phyloP scores from a whole-genome alignment of 2,888 invertebrate genomes.

The Rhingia campestris region DNA sequence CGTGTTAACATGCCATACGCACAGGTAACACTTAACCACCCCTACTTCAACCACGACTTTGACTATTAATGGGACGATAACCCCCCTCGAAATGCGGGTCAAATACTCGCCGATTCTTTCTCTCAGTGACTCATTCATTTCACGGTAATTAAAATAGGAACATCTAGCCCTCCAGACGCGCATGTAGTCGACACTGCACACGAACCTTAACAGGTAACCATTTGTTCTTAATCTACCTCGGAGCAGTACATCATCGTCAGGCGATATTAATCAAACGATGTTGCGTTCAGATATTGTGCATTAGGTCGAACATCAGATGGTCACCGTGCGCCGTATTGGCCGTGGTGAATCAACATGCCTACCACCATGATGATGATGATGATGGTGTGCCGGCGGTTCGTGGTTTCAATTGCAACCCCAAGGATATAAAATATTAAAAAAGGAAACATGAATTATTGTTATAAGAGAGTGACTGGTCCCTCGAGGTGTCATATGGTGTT shows the following conservation, averaged over 20 bases:
- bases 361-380: slow-evolving; percentile 36
- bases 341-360: slow-evolving; percentile 69
- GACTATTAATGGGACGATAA: slow-evolving; percentile 30
- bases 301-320: slow-evolving; percentile 64
- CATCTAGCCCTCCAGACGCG: slow-evolving; percentile 31
- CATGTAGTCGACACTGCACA: slow-evolving; percentile 28
- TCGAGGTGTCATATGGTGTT: slow-evolving; percentile 62
- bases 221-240: slow-evolving; percentile 34
- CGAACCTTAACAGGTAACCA: slow-evolving; percentile 56
- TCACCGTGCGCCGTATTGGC: slow-evolving; percentile 24
- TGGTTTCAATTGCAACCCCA: slow-evolving; percentile 43
- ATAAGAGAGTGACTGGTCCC: slow-evolving; percentile 8
- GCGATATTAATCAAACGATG: slow-evolving; percentile 63
- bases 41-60: slow-evolving; percentile 48
- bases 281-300: slow-evolving; percentile 47
- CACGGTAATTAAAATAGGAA: slow-evolving; percentile 67
- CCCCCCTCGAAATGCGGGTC: slow-evolving; percentile 27
- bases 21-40: slow-evolving; percentile 68
- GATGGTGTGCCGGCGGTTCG: slow-evolving; percentile 12
- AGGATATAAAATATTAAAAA: slow-evolving; percentile 41
- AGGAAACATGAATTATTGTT: slow-evolving; percentile 53
- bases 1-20: slow-evolving; percentile 56
- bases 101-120: slow-evolving; percentile 35
- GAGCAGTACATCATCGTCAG: slow-evolving; percentile 68
- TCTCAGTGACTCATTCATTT: slow-evolving; percentile 68